phyloP scores from a whole-genome alignment of 2,888 invertebrate species.

The Cerceris rybyensis region DNA sequence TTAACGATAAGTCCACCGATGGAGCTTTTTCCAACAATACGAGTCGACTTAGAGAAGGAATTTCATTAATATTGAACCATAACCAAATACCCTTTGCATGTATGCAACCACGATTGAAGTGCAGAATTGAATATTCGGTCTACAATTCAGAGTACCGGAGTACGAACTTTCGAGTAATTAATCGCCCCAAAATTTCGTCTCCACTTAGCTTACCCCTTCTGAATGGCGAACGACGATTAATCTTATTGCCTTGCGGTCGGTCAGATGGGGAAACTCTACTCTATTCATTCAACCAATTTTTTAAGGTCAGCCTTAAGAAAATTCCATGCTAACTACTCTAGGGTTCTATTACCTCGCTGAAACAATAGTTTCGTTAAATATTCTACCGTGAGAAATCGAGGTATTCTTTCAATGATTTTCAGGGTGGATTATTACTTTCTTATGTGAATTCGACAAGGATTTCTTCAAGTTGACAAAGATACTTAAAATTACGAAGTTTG shows the following conservation, averaged over 20 bases:
- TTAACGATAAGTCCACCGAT: conserved; percentile 37
- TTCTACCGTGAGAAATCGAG: not conserved
- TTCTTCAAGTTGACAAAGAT: no score
- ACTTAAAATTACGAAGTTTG: no score
- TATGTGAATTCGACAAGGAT: no score
- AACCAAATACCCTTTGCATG: conserved; percentile 25
- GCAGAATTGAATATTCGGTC: conserved; percentile 32
- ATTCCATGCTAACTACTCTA: not conserved
- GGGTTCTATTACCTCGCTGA: conserved; percentile 2
- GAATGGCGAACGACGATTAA: conserved; percentile 46
- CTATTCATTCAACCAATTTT: conserved; percentile 12
- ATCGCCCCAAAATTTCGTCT: conserved; percentile 59
- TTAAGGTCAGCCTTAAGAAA: conserved; percentile 5
- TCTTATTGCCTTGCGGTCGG: conserved; percentile 50
- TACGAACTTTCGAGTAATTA: conserved; percentile 61
- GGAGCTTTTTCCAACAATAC: conserved; percentile 38
- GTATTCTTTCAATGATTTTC: not conserved
- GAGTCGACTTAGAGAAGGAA: conserved; percentile 24
- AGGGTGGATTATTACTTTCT: no score
- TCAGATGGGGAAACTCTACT: conserved; percentile 7
- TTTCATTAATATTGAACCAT: conserved; percentile 23
- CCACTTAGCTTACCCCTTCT: conserved; percentile 14
- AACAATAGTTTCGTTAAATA: not conserved
- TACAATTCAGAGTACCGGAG: conserved; percentile 29
- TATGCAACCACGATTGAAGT: conserved; percentile 20